These are phyloP conservation scores for Athalia circularis DNA, from an alignment of 2,888 invertebrate species.

Conservation along the genomic window DNA sequence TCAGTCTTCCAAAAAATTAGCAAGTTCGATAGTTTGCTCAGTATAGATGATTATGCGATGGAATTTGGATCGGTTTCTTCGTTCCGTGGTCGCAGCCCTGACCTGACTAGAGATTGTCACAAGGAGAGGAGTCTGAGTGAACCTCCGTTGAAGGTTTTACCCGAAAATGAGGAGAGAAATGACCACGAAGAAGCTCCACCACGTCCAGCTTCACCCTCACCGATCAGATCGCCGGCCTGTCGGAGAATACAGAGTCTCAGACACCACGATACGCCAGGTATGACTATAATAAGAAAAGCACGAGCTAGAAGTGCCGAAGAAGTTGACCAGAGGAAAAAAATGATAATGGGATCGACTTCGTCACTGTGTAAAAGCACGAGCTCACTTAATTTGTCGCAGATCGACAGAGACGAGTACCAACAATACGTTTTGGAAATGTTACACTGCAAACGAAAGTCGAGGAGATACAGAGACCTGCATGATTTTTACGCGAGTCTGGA, in stretches of 20 bases:
- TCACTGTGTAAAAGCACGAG: constrained; percentile 73
- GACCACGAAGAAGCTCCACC: constrained; percentile 65
- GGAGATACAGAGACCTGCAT: constrained; percentile 89
- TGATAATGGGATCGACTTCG: constrained; percentile 59
- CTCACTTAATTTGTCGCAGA: constrained; percentile 72
- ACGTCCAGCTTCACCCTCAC: constrained; percentile 77
- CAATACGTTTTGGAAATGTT: constrained; percentile 81
- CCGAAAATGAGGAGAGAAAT: constrained; percentile 50
- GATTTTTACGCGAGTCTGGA: constrained; percentile 91
- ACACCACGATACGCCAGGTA: constrained; percentile 57
- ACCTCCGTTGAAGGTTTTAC: constrained; percentile 77
- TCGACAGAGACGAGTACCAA: constrained; percentile 80
- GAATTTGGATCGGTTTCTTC: constrained; percentile 64
- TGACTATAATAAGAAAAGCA: constrained; percentile 74
- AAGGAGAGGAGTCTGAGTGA: constrained; percentile 80
- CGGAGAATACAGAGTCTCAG: constrained; percentile 79
- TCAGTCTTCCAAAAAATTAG: constrained; percentile 65
- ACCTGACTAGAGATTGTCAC: constrained; percentile 68
- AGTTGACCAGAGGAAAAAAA: constrained; percentile 72
- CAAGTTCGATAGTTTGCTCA: constrained; percentile 69
- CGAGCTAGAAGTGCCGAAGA: constrained; percentile 83
- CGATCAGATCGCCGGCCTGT: constrained; percentile 81
- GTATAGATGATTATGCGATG: constrained; percentile 68
- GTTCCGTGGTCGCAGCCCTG: constrained; percentile 69
- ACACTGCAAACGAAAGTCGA: constrained; percentile 82